A percentile compares a stretch with the other conserved stretches of the same genome.
phyloP scores from a whole-genome alignment of 2,797 vertebrate genomes.

The Squalus acanthias region DNA sequence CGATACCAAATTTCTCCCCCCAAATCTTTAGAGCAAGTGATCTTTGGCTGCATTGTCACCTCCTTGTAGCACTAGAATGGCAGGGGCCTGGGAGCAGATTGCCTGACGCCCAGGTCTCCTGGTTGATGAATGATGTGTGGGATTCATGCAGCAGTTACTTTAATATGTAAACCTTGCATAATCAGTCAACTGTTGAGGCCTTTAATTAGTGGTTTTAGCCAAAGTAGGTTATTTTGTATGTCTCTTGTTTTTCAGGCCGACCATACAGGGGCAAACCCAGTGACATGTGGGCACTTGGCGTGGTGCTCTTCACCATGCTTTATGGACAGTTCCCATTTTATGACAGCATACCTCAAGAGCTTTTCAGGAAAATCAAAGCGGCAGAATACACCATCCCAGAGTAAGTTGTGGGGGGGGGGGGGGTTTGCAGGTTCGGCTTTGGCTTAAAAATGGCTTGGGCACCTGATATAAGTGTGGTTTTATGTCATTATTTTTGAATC shows the following conservation, averaged over 20 bases:
- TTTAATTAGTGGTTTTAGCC: neutral
- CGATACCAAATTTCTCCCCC: too few species aligned
- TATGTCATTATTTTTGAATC: neutral
- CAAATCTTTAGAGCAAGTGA: neutral
- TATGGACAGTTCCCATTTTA: conserved; percentile 99
- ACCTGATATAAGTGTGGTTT: neutral
- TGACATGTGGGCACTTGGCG: conserved; percentile 97
- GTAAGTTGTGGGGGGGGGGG: conserved; percentile 62
- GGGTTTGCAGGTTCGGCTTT: neutral
- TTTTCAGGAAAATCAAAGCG: conserved; percentile 98
- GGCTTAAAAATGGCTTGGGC: neutral
- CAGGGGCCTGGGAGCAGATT: neutral
- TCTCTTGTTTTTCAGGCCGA: conserved; percentile 65
- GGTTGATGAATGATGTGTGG: neutral
- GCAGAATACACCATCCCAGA: conserved; percentile 97
- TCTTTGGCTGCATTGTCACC: neutral
- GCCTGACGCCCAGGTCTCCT: too few species aligned
- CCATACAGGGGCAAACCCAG: conserved; percentile 95
- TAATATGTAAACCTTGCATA: neutral
- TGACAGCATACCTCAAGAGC: conserved; percentile 98
- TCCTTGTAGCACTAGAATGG: neutral
- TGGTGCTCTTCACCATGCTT: conserved; percentile 97
- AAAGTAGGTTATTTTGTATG: neutral
- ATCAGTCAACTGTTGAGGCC: neutral
- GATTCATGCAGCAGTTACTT: neutral